Evolutionary conservation across 2,113 vertebrate genomes (phyloP), one percentile per base, ranked within the genome.

Genomic region (Pangasianodon gigas): DNA sequence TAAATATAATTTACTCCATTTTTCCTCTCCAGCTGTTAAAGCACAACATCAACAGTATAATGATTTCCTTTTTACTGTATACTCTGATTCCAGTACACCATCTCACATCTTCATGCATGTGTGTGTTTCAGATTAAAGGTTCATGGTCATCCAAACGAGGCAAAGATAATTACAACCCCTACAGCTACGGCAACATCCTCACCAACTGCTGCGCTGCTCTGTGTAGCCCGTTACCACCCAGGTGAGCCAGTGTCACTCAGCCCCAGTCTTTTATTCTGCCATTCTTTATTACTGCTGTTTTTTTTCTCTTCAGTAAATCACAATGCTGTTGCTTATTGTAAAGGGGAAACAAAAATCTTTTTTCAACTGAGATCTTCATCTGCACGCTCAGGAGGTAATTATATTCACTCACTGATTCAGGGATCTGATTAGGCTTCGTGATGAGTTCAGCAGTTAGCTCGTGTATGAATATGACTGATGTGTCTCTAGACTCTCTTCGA

Each of bases 111-210:
- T 44, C 6, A 44, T 26, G 75, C 3, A 9, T 67, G 74, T 91
- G n/a, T 51, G 37, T 95, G 91, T 93, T 97, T 92, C 94, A 99
- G 98, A 99, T 99, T 93, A 99, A 99, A 96, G 98, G 98, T 87
- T 97, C 97, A 18, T 99, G 98, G 98, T 99, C 98, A 92, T 97
- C 96, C 93, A 99, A 99, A 95, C 96, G 97, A 95, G 96, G 97
- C 74, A 98, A 98, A 96, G 97, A 98, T 60, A 98, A 98, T 94
- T 98, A 97, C 94, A 99, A 99, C 93, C 98, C 98, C 44, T 99
- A 98, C 96, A 98, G 97, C 95, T 96, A 98, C 0, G 97, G 98
- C 88, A 98, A 97, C 93, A 96, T 98, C 95, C 95, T 97, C 90
- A 97, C 96, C 74, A 98, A 99, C 93, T 99, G 98, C 96, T 98